phyloP scores from a whole-genome alignment of 2,113 vertebrate genomes.

The Girardinichthys multiradiatus region DNA sequence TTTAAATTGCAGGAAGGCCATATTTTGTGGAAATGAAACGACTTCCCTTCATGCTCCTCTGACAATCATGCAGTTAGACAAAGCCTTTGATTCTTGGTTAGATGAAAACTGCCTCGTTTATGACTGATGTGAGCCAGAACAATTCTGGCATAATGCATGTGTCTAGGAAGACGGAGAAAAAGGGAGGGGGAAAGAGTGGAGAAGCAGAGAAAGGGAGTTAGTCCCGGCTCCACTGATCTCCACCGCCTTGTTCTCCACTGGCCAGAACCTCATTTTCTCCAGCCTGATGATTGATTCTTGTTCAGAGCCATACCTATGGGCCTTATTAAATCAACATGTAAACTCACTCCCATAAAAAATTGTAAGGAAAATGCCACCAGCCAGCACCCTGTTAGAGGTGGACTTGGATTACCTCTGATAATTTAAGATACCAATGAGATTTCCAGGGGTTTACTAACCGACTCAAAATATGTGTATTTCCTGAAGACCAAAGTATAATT shows the following conservation, averaged over 20 bases:
- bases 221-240: slow-evolving; percentile 34
- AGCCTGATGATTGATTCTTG: slow-evolving; percentile 75
- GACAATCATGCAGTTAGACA: slow-evolving; percentile 61
- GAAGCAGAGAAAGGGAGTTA: slow-evolving; percentile 18
- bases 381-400: slow-evolving; percentile 50
- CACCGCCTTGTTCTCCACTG: slow-evolving; percentile 45
- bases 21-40: slow-evolving; percentile 69
- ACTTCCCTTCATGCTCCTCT: slow-evolving; percentile 49
- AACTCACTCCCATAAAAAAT: slow-evolving; percentile 76
- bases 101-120: slow-evolving; percentile 56
- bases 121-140: slow-evolving; percentile 26
- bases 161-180: neutral
- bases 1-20: slow-evolving; percentile 56
- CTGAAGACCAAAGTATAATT: slow-evolving; percentile 1
- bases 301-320: slow-evolving; percentile 74
- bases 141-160: slow-evolving; percentile 10
- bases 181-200: neutral
- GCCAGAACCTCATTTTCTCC: slow-evolving; percentile 58
- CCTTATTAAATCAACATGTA: slow-evolving; percentile 81
- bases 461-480: slow-evolving; percentile 30
- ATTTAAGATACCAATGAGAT: slow-evolving; percentile 67
- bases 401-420: slow-evolving; percentile 69
- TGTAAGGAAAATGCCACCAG: slow-evolving; percentile 74
- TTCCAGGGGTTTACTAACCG: slow-evolving; percentile 32
- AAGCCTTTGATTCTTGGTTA: slow-evolving; percentile 63